Conservation (phyloP, 1,140 invertebrate genomes). For the Mylabris phalerata region DNA sequence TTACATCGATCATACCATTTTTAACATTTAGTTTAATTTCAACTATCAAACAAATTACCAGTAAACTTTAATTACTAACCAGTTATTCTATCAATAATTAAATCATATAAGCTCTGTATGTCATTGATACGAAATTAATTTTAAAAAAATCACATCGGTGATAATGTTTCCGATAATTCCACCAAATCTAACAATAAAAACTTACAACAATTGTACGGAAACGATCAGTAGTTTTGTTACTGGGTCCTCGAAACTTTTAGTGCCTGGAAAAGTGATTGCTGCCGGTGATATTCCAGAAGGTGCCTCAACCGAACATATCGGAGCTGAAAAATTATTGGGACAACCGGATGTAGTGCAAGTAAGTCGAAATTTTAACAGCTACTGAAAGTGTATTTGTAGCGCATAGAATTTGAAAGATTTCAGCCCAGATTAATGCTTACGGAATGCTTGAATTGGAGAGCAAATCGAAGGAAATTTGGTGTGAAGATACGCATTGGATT, state of each 20-base stretch:
- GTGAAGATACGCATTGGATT: conserved; percentile 34
- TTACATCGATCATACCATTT: too few relatives aligned
- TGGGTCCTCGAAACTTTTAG: conserved; percentile 30
- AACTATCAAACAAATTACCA: conserved; percentile 17
- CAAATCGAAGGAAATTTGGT: conserved; percentile 29
- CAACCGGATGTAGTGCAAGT: conserved; percentile 36
- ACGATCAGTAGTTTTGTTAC: conserved; percentile 21
- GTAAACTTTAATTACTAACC: not conserved
- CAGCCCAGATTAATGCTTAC: conserved; percentile 24
- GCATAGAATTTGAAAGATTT: conserved; percentile 26
- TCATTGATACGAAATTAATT: conserved; percentile 2
- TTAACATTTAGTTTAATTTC: conserved; percentile 17
- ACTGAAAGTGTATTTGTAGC: not conserved
- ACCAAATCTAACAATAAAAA: conserved; percentile 6
- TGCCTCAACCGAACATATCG: conserved; percentile 30
- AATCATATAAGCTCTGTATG: conserved; percentile 11
- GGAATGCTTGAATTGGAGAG: conserved; percentile 33
- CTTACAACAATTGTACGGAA: conserved; percentile 1
- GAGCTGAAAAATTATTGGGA: conserved; percentile 29
- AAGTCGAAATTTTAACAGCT: conserved; percentile 6
- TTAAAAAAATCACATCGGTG: not conserved
- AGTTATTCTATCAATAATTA: not conserved
- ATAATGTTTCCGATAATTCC: conserved; percentile 21
- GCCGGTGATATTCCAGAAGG: conserved; percentile 33
- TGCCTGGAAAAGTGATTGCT: conserved; percentile 36